Evolutionary conservation across 2,888 invertebrate genomes (phyloP).

Genomic region (Eristalis arbustorum): DNA sequence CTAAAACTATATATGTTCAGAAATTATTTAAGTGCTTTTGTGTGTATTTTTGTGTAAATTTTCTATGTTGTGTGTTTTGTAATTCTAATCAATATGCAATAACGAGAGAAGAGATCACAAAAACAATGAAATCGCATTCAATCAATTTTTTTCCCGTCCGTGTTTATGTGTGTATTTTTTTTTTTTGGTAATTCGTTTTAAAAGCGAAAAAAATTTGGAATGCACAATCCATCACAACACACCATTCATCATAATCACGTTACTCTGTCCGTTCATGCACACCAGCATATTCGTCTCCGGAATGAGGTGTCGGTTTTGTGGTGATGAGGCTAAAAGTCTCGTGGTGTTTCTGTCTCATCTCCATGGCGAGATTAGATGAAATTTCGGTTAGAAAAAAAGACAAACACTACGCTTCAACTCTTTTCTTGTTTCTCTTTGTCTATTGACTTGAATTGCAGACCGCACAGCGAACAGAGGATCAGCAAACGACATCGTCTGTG

Average conservation of each 20-base stretch:
- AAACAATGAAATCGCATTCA: constrained; percentile 33
- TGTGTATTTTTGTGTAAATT: constrained; percentile 7
- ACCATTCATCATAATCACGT: constrained; percentile 43
- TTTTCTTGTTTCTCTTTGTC: constrained; percentile 57
- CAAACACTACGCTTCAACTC: constrained; percentile 33
- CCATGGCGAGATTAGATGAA: constrained; percentile 1
- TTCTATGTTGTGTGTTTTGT: constrained; percentile 33
- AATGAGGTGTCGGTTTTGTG: neutral
- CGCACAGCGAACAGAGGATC: constrained; percentile 11
- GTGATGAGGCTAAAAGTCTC: neutral
- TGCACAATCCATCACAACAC: constrained; percentile 18
- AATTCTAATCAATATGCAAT: constrained; percentile 59
- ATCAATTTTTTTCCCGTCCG: neutral
- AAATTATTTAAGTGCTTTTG: constrained; percentile 47
- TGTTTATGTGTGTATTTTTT: neutral
- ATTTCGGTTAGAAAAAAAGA: constrained; percentile 1
- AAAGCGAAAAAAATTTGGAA: neutral
- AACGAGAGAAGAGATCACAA: constrained; percentile 49
- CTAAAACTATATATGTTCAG: neutral
- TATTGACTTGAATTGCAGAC: constrained; percentile 64
- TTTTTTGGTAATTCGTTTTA: constrained; percentile 15
- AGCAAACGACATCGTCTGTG: constrained; percentile 30
- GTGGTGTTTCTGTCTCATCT: neutral
- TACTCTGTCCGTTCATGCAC: constrained; percentile 21
- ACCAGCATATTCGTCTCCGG: neutral